Evolutionary conservation across 2,888 invertebrate genomes (phyloP).

Genomic region (Xestia sexstrigata): DNA sequence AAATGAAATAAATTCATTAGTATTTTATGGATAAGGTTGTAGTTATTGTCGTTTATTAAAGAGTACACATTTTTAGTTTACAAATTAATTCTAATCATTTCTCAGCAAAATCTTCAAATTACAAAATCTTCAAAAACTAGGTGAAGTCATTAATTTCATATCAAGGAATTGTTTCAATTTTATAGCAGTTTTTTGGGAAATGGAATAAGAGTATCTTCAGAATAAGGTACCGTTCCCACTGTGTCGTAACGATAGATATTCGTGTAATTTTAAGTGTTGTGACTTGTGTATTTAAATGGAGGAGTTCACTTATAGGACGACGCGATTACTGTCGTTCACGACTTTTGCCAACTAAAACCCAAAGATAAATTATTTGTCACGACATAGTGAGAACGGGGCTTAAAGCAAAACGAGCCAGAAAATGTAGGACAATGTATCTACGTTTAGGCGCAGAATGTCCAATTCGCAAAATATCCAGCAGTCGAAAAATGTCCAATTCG

Average conservation of each 20-base stretch:
- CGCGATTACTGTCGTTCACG: too few species aligned
- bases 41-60: not conserved
- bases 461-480: too few species aligned
- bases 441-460: too few species aligned
- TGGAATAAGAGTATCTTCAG: not conserved
- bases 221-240: not conserved
- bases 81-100: not conserved
- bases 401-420: not conserved
- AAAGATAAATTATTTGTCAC: too few species aligned
- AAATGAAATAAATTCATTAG: conserved; percentile 62
- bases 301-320: too few species aligned
- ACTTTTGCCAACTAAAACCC: too few species aligned
- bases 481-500: too few species aligned
- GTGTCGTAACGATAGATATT: too few species aligned
- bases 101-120: not conserved
- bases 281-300: too few species aligned
- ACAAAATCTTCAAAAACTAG: not conserved
- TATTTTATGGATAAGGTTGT: conserved; percentile 12
- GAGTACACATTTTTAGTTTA: not conserved
- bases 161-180: not conserved
- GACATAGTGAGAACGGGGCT: too few species aligned
- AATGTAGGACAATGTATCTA: not conserved
- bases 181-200: too few species aligned
- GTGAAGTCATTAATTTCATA: not conserved
- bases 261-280: too few species aligned